Percentiles rank a stretch among this genome's conserved stretches.
phyloP scores from a whole-genome alignment of 1,140 invertebrate genomes.

The Triops longicaudatus region DNA sequence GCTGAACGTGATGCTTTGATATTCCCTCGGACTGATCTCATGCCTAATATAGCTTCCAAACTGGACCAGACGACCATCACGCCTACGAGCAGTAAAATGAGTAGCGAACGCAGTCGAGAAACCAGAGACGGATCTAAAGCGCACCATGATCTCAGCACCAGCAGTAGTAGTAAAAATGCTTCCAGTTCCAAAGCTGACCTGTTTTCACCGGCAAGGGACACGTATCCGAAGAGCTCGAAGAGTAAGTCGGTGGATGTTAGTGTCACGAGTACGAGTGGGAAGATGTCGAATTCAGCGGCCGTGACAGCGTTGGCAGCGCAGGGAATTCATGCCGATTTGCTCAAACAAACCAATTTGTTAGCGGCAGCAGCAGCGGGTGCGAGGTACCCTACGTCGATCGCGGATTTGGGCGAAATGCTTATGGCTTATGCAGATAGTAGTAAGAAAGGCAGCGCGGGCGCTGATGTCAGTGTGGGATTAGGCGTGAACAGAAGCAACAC shows the following conservation, averaged over 20 bases:
- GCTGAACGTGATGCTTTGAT: background rate
- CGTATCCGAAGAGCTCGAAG: background rate
- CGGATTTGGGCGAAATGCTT: background rate
- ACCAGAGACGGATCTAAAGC: background rate
- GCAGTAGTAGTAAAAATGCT: background rate
- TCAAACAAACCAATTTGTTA: background rate
- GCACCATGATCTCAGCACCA: constrained; percentile 1
- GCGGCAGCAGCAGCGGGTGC: background rate
- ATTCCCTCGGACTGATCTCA: constrained; percentile 2
- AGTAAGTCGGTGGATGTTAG: background rate
- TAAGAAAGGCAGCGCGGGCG: background rate
- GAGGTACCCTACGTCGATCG: background rate
- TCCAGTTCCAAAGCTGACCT: background rate
- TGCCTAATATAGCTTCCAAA: background rate
- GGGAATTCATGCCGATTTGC: background rate
- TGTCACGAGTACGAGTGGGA: background rate
- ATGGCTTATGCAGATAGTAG: background rate
- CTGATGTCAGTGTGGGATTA: background rate
- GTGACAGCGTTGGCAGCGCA: background rate
- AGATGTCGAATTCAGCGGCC: background rate
- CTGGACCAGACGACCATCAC: background rate
- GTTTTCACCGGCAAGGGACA: background rate
- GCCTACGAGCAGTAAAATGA: background rate
- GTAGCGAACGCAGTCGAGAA: background rate
- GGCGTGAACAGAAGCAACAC: background rate